Evolutionary conservation across 1,140 invertebrate genomes (phyloP), one percentile per base, ranked within the genome.

Genomic region (Papilio polytes): DNA sequence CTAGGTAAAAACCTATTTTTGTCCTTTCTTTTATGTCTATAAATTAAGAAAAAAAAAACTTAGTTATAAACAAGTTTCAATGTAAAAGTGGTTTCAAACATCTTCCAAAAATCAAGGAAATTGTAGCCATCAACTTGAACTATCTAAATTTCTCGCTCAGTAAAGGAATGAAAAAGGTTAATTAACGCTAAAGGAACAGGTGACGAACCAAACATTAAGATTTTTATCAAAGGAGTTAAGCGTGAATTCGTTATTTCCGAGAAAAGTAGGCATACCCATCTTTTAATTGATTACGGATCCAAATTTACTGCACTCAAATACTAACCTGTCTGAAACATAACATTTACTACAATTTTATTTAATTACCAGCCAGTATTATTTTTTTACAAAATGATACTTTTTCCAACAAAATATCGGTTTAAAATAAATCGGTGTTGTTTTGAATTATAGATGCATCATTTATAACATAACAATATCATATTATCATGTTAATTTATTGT

Each of bases 401-500:
- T 63, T 63, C 13, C 0, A 26, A 22, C 56, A 26, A 26, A 63
- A 12, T 12, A 20, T 12, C 8, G 59, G 3, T 63, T 26, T 12
- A 22, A 12, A 63, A 41, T 41, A 41, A 41, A 41, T 41, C 6
- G 36, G 6, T 41, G 6, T 41, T 59, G 56, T 9, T 59, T 20
- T 20, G 8, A 20, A 20, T 22, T 12, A 22, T 26, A 70, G 1
- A 31, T 36, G 63, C 26, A 3, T 36, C 63, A 70, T 31, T 70
- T 70, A 70, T 70, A 31, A 70, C 26, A 15, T 70, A 7, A 70
- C 26, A 70, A 70, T 70, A 63, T 13, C 12, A 63, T 3, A 63
- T 22, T 63, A 63, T 63, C 59, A 10, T 2, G 2, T 18, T 88
- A 87, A 89, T 88, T 87, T 88, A 90, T 89, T 85, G 81, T 84